Evolutionary conservation across 1,140 invertebrate species (phyloP).

Genomic region (Platorchestia sp.): DNA sequence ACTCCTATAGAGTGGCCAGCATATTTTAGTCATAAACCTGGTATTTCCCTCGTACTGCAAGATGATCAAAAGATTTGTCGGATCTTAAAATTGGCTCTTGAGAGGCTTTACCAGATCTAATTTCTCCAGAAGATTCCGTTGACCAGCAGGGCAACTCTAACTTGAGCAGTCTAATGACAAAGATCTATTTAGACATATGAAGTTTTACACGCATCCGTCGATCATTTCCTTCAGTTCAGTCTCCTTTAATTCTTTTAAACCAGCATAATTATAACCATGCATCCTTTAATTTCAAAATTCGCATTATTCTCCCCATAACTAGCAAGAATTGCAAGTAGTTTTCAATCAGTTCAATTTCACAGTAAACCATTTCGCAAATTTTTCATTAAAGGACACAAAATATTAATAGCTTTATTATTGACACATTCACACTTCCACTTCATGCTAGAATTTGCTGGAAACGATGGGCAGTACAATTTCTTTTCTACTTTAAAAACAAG

Average conservation of each 20-base stretch:
- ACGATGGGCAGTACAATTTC: neutral
- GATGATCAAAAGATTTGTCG: neutral
- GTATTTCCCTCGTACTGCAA: neutral
- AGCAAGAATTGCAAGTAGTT: neutral
- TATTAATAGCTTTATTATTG: neutral
- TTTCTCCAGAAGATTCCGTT: neutral
- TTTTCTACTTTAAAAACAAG: neutral
- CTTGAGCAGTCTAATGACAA: neutral
- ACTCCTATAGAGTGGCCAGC: neutral
- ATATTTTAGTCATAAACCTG: neutral
- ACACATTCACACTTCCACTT: neutral
- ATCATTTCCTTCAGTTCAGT: neutral
- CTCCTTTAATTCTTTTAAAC: neutral
- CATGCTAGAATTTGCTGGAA: neutral
- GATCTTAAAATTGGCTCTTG: neutral
- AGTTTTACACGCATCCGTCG: neutral
- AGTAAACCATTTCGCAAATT: neutral
- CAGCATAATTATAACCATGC: neutral
- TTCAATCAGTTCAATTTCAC: neutral
- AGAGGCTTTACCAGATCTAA: neutral
- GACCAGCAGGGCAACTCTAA: neutral
- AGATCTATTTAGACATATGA: neutral
- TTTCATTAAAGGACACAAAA: neutral
- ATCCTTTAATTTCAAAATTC: neutral
- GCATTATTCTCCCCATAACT: neutral